Conservation (phyloP, 2,888 invertebrate species). For the Pocota personata region DNA sequence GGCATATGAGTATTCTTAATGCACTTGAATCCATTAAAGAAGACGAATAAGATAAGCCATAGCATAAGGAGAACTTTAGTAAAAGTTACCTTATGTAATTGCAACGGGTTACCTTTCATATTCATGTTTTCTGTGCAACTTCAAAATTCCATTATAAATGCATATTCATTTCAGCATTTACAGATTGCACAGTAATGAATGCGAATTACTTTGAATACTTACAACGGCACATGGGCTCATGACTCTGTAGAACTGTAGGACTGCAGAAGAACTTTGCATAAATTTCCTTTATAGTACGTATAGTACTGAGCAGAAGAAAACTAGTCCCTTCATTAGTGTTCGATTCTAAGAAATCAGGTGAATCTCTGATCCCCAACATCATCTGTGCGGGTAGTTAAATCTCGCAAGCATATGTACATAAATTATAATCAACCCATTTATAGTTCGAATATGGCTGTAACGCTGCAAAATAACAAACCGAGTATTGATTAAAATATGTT, state of each 20-base stretch:
- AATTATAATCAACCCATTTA: slow-evolving; percentile 52
- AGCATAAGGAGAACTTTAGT: background rate
- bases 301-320: slow-evolving; percentile 14
- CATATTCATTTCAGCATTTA: slow-evolving; percentile 3
- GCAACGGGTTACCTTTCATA: background rate
- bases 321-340: slow-evolving; percentile 25
- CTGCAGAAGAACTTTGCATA: slow-evolving; percentile 6
- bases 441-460: slow-evolving; percentile 2
- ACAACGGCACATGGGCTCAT: background rate
- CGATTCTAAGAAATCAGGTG: slow-evolving; percentile 37
- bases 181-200: slow-evolving; percentile 19
- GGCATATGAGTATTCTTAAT: no score
- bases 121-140: background rate
- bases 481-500: slow-evolving; percentile 51
- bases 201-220: slow-evolving; percentile 2
- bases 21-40: background rate
- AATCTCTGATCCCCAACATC: slow-evolving; percentile 6
- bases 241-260: background rate
- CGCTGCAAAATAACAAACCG: slow-evolving; percentile 17
- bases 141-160: slow-evolving; percentile 1
- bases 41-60: background rate
- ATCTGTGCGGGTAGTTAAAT: slow-evolving; percentile 16
- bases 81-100: no score
- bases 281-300: background rate
- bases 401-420: slow-evolving; percentile 48